These are phyloP conservation scores for Lasioglossum leucozonium DNA, from an alignment of 2,888 invertebrate genomes.

Conservation along the genomic window DNA sequence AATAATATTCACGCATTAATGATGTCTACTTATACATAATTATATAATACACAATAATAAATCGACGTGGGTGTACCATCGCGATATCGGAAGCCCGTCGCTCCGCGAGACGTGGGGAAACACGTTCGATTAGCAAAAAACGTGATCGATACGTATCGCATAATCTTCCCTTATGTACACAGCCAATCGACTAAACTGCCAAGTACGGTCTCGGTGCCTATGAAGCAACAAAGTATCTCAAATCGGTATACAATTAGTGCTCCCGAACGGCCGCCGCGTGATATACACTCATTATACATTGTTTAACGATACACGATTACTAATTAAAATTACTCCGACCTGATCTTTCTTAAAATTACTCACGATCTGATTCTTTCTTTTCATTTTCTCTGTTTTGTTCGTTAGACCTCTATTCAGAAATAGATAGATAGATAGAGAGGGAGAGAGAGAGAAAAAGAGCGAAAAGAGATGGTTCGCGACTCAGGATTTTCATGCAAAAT, in stretches of 20 bases:
- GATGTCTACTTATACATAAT: not conserved
- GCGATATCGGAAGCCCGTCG: conserved; percentile 59
- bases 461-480: conserved; percentile 51
- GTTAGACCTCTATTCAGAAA: conserved; percentile 47
- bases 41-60: conserved; percentile 16
- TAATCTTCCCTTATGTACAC: conserved; percentile 60
- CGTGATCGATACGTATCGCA: conserved; percentile 9
- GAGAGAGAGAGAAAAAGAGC: conserved; percentile 26
- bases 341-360: conserved; percentile 44
- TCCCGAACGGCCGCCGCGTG: conserved; percentile 43
- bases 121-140: conserved; percentile 51
- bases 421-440: not conserved
- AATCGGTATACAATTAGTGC: conserved; percentile 51
- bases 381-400: not conserved
- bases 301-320: conserved; percentile 51
- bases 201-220: conserved; percentile 54
- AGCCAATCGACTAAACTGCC: conserved; percentile 41
- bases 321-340: conserved; percentile 45
- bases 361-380: not conserved
- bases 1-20: conserved; percentile 35
- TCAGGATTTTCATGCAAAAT: conserved; percentile 78
- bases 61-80: conserved; percentile 5
- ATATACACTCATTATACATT: conserved; percentile 57
- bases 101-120: conserved; percentile 21
- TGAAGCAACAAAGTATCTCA: conserved; percentile 55